Base-by-base conservation (phyloP, 2,797 vertebrate genomes). In the Hybognathus amarus region DNA sequence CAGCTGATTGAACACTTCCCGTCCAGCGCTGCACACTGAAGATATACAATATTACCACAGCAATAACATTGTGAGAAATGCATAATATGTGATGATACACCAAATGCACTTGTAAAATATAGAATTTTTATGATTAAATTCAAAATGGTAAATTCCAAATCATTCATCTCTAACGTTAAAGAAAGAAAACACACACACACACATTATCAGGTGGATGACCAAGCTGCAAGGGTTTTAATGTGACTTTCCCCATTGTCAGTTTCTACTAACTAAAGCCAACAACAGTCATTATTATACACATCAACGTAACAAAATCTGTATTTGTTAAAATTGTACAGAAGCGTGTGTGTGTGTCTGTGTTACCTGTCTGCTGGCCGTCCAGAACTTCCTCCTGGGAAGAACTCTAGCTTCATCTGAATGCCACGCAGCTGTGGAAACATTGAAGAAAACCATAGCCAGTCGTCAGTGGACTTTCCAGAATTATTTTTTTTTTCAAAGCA, bases 361-460 rank as follows among this genome's bases (percentile, higher is more conserved):
- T 94, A 99, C 98, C 97, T 99, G 98, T 97, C 97, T 94, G 93
- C 98, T 98, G 85, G 98, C 98, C 24, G 98, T 99, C 97, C 98
- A 99, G 90, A 99, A 99, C 90, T 99, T 99, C 91, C 96, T 95
- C 92, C 99, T n/a, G n/a, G 98, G 93, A 99, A 99, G 92, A 99
- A 99, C 87, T 99, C 98, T 85, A 99, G 94, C 90, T 99, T 99
- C 97, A 99, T 99, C 94, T 99, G 98, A 90, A 99, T 99, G 80
- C 98, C 98, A n/a, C 86, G 99, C 97, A 95, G 98, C 98, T 99
- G 92, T 54, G 6, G 54, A 56, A 76, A 61, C 86, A 91, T 94
- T 83, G 95, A 69, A 92, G 75, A 80, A 90, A 30, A 91, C 4
- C 33, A 83, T 6, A 47, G 9, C 17, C 61, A 24, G 12, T 40